Conservation (phyloP, 1,140 invertebrate species). For the Drosophila persimilis region DNA sequence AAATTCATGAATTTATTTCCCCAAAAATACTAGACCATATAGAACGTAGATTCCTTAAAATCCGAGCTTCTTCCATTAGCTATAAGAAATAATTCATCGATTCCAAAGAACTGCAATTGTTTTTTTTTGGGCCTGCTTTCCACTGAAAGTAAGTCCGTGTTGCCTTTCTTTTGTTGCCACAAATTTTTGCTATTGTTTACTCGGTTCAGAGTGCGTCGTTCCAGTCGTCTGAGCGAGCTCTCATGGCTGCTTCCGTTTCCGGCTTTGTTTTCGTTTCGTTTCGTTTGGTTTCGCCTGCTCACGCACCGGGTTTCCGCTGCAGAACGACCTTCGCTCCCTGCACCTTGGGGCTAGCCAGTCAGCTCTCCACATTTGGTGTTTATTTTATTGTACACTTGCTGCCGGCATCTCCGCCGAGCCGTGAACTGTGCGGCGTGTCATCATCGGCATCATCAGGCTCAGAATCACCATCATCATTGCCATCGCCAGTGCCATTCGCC, state of each 20-base stretch:
- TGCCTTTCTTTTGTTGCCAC: slow-evolving; percentile 29
- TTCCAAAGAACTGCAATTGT: slow-evolving; percentile 16
- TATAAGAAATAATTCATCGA: slow-evolving; percentile 19
- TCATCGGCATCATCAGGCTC: slow-evolving; percentile 30
- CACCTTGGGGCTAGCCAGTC: slow-evolving; percentile 23
- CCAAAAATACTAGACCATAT: too few species aligned
- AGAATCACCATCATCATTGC: slow-evolving; percentile 36
- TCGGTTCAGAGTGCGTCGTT: slow-evolving; percentile 49
- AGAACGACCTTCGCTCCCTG: neutral
- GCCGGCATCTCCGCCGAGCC: slow-evolving; percentile 61
- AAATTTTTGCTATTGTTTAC: slow-evolving; percentile 58
- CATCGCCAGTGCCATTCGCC: slow-evolving; percentile 19
- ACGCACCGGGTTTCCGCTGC: slow-evolving; percentile 9
- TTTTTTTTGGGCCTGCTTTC: slow-evolving; percentile 2
- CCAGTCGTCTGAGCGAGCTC: slow-evolving; percentile 43
- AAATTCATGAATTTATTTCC: too few species aligned
- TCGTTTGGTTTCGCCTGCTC: slow-evolving; percentile 27
- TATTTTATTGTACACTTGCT: slow-evolving; percentile 77
- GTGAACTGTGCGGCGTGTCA: slow-evolving; percentile 67
- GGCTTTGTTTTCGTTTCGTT: slow-evolving; percentile 59
- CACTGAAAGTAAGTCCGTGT: neutral
- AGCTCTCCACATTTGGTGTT: slow-evolving; percentile 49
- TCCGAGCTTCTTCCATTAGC: neutral
- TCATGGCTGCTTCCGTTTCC: slow-evolving; percentile 66
- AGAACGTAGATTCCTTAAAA: too few species aligned